Percentiles rank a stretch among this genome's conserved stretches.
These are phyloP conservation scores for Reticulitermes lucifugus DNA, from an alignment of 2,888 invertebrate species.

Conservation along the genomic window DNA sequence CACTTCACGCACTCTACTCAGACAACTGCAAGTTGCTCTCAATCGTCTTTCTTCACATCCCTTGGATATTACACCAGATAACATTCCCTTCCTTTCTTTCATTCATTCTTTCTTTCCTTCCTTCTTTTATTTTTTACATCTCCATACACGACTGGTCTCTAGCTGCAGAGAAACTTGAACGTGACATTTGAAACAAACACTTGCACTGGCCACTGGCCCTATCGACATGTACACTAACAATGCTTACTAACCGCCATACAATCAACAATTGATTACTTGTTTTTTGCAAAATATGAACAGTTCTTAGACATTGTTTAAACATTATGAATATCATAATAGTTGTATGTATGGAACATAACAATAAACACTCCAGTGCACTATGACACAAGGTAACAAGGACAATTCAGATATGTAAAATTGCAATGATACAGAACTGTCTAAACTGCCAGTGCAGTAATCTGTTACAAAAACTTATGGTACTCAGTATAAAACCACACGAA, in stretches of 20 bases:
- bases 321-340: constrained; percentile 30
- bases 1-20: neutral
- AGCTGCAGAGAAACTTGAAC: constrained; percentile 38
- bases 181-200: constrained; percentile 44
- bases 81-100: constrained; percentile 2
- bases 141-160: constrained; percentile 45
- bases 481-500: neutral
- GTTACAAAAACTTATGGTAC: neutral
- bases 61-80: constrained; percentile 48
- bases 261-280: neutral
- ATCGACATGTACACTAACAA: constrained; percentile 47
- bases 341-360: neutral
- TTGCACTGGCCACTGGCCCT: constrained; percentile 15
- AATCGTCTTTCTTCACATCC: constrained; percentile 39
- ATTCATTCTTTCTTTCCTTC: too few relatives aligned
- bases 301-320: constrained; percentile 20
- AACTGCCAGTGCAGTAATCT: neutral
- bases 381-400: constrained; percentile 37
- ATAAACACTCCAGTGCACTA: neutral
- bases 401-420: constrained; percentile 45
- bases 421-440: constrained; percentile 4
- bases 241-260: neutral
- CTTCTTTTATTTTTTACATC: constrained; percentile 17
- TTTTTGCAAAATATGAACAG: constrained; percentile 43
- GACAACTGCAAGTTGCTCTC: constrained; percentile 21